These are phyloP conservation scores for Smittia aterrima DNA, from an alignment of 2,888 invertebrate species.

Conservation along the genomic window DNA sequence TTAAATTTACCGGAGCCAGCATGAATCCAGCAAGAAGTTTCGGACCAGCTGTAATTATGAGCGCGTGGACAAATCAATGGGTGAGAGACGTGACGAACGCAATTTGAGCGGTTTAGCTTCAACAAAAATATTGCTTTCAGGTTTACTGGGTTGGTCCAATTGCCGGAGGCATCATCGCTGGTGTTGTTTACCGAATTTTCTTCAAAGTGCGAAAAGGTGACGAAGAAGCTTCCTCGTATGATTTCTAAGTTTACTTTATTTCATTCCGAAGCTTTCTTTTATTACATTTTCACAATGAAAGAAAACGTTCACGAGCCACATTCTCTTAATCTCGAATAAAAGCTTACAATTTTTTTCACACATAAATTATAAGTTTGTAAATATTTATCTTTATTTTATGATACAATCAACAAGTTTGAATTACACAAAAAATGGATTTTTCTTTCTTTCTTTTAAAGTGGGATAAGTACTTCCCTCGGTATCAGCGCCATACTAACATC, in stretches of 20 bases:
- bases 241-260: slow-evolving; percentile 59
- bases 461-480: slow-evolving; percentile 1
- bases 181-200: slow-evolving; percentile 68
- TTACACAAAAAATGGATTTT: neutral
- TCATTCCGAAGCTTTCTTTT: slow-evolving; percentile 7
- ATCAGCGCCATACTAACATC: neutral
- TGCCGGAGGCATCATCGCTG: slow-evolving; percentile 71
- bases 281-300: neutral
- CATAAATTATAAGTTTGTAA: neutral
- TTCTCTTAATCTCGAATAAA: neutral
- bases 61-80: slow-evolving; percentile 78
- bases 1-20: slow-evolving; percentile 80
- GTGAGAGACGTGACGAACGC: slow-evolving; percentile 53
- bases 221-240: slow-evolving; percentile 73
- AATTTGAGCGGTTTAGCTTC: slow-evolving; percentile 48
- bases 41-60: slow-evolving; percentile 80
- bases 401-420: neutral
- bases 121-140: slow-evolving; percentile 52
- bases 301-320: neutral
- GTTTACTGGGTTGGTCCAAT: slow-evolving; percentile 87
- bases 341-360: neutral
- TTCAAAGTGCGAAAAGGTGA: slow-evolving; percentile 69
- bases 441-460: neutral
- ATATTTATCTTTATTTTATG: slow-evolving; percentile 2
- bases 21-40: slow-evolving; percentile 93